These are phyloP conservation scores for Drosophila emarginata DNA, from an alignment of 2,888 invertebrate genomes.

Conservation along the genomic window DNA sequence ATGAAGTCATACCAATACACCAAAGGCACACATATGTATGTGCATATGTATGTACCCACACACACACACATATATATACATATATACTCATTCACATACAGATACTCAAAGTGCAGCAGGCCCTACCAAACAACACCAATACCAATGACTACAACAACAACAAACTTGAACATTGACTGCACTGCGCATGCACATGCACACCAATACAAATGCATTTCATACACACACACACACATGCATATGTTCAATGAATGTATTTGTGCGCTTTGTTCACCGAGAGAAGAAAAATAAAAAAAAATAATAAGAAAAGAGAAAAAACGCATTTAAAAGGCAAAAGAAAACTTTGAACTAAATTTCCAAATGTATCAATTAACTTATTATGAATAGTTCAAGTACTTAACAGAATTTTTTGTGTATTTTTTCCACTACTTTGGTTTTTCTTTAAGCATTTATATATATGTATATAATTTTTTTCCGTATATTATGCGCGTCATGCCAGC, in stretches of 20 bases:
- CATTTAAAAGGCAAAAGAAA: constrained; percentile 6
- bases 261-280: constrained; percentile 66
- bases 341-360: constrained; percentile 10
- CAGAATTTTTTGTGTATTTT: constrained; percentile 5
- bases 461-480: constrained; percentile 17
- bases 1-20: constrained; percentile 80
- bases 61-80: no score
- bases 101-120: constrained; percentile 33
- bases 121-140: constrained; percentile 46
- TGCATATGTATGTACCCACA: constrained; percentile 20
- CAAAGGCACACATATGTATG: constrained; percentile 20
- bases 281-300: constrained; percentile 30
- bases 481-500: constrained; percentile 49
- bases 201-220: constrained; percentile 11
- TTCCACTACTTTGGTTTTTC: background rate
- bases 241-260: constrained; percentile 40
- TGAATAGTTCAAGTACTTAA: constrained; percentile 14
- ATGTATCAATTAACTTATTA: constrained; percentile 17
- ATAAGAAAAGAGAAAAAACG: background rate
- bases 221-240: constrained; percentile 1
- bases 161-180: constrained; percentile 47
- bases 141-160: constrained; percentile 28
- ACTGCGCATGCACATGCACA: constrained; percentile 66
- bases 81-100: constrained; percentile 16
- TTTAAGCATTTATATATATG: constrained; percentile 8